phyloP scores from a whole-genome alignment of 1,140 invertebrate species.

The Drosophila dunni region DNA sequence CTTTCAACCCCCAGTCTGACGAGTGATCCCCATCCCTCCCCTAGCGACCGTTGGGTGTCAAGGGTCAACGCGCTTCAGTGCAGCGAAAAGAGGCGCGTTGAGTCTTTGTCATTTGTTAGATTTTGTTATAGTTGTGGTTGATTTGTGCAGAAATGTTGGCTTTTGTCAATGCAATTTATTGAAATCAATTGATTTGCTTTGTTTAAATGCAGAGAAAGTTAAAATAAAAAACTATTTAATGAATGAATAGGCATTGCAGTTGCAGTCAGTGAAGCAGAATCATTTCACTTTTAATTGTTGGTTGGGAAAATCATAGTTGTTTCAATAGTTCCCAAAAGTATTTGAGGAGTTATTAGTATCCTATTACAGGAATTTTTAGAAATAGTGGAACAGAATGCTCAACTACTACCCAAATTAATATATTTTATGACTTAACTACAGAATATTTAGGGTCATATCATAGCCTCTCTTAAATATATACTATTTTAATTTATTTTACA shows the following conservation, averaged over 20 bases:
- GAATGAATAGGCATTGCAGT: slow-evolving; percentile 15
- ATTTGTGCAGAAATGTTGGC: slow-evolving; percentile 17
- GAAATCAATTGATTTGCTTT: slow-evolving; percentile 32
- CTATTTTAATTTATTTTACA: no score
- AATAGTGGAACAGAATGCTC: no score
- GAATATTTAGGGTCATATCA: no score
- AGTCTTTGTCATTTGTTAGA: slow-evolving; percentile 28
- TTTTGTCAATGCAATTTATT: slow-evolving; percentile 27
- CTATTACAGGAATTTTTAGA: no score
- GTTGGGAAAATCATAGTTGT: no score
- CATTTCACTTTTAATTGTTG: slow-evolving; percentile 4
- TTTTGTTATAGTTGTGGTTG: slow-evolving; percentile 28
- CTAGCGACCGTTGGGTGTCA: slow-evolving; percentile 49
- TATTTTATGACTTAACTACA: no score
- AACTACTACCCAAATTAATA: no score
- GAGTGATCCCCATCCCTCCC: neutral
- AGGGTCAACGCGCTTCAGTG: slow-evolving; percentile 54
- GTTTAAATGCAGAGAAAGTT: slow-evolving; percentile 16
- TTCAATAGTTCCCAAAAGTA: no score
- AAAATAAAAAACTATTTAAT: neutral
- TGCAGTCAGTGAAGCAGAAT: slow-evolving; percentile 9
- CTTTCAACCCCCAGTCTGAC: slow-evolving; percentile 8
- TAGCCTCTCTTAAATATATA: no score
- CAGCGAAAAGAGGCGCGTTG: slow-evolving; percentile 24
- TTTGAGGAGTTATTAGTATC: no score